Evolutionary conservation across 2,113 vertebrate species (phyloP).

Genomic region (Todiramphus saurophagus): DNA sequence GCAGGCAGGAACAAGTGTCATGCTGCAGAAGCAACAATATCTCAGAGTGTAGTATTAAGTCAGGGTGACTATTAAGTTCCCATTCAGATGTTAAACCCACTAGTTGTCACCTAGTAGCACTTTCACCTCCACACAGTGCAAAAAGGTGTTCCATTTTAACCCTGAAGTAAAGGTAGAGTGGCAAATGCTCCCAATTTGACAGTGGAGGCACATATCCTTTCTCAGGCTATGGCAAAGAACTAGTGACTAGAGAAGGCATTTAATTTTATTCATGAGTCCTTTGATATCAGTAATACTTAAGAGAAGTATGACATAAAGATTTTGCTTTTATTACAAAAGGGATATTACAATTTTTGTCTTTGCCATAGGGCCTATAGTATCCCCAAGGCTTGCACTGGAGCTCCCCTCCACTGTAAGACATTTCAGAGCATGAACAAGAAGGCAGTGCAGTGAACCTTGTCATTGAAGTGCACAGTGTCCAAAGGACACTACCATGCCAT

Average conservation of each 20-base stretch:
- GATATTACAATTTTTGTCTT: background rate
- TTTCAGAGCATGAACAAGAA: background rate
- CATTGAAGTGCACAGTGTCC: background rate
- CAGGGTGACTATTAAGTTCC: background rate
- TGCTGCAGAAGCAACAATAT: background rate
- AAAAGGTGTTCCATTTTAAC: background rate
- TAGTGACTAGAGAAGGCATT: background rate
- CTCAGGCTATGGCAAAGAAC: background rate
- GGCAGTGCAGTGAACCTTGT: background rate
- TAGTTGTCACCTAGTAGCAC: background rate
- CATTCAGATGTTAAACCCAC: background rate
- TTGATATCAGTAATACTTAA: background rate
- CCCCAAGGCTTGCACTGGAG: background rate
- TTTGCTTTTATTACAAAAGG: background rate
- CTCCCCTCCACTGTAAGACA: background rate
- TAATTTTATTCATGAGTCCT: background rate
- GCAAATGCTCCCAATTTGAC: background rate
- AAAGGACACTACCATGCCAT: background rate
- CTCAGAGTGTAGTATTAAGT: background rate
- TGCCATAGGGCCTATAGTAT: background rate
- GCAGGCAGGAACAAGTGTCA: background rate
- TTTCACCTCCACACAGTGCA: background rate
- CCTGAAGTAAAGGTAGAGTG: background rate
- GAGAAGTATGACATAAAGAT: background rate
- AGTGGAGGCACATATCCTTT: background rate